A percentile compares a stretch with the other conserved stretches of the same genome.
Evolutionary conservation across 2,113 vertebrate genomes (phyloP).

Genomic region (Sebastes fasciatus): DNA sequence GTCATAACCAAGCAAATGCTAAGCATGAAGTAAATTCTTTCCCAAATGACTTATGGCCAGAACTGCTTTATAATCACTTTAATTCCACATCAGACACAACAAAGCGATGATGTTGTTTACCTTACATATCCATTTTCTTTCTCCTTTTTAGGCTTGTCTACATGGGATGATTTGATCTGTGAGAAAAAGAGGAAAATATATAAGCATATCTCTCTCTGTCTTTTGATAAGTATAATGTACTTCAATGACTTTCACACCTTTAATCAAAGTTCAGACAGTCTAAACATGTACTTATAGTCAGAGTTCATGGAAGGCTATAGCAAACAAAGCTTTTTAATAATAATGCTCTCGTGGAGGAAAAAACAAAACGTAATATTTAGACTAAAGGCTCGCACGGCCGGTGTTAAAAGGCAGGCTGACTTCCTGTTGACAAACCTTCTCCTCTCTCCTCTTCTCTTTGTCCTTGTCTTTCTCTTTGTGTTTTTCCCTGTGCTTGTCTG

Average conservation of each 20-base stretch:
- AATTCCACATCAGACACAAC: not conserved
- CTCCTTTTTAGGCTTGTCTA: conserved; percentile 92
- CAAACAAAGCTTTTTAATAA: not conserved
- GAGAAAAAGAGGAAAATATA: conserved; percentile 38
- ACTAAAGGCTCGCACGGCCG: no score
- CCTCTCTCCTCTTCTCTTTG: conserved; percentile 92
- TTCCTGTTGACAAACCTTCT: conserved; percentile 85
- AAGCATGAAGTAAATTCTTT: not conserved
- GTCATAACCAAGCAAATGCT: not conserved
- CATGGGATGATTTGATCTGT: conserved; percentile 87
- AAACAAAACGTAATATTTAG: not conserved
- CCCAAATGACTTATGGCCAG: not conserved
- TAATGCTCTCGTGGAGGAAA: not conserved
- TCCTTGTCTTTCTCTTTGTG: conserved; percentile 79
- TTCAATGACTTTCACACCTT: not conserved
- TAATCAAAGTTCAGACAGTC: not conserved
- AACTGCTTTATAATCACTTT: not conserved
- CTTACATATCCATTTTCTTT: conserved; percentile 96
- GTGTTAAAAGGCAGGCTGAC: not conserved
- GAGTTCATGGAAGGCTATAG: not conserved
- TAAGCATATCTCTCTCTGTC: not conserved
- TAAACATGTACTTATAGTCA: not conserved
- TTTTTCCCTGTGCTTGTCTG: conserved; percentile 87
- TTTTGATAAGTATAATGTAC: not conserved
- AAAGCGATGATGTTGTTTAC: conserved; percentile 74